These are phyloP conservation scores for Dorcus hopei DNA, from an alignment of 2,888 invertebrate species.

Conservation along the genomic window DNA sequence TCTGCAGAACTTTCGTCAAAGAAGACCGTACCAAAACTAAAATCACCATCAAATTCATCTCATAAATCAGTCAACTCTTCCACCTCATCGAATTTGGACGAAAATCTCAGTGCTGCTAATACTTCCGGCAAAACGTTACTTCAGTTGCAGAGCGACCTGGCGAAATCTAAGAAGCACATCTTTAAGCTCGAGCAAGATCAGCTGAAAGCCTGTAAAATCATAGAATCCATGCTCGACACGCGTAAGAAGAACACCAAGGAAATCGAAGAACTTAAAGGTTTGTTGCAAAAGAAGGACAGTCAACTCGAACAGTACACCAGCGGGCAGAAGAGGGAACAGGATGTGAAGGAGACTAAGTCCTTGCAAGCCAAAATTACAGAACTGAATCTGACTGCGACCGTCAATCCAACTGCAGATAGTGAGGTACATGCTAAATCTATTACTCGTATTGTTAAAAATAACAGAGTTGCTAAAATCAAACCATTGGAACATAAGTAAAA, in stretches of 20 bases:
- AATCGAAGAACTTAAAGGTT: slow-evolving; percentile 38
- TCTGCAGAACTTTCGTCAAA: slow-evolving; percentile 37
- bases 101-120: not conserved
- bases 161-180: slow-evolving; percentile 32
- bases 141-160: slow-evolving; percentile 26
- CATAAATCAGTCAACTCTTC: slow-evolving; percentile 6
- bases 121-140: slow-evolving; percentile 8
- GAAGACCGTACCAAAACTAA: slow-evolving; percentile 6
- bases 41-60: slow-evolving; percentile 8
- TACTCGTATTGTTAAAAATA: not conserved
- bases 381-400: slow-evolving; percentile 30
- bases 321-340: not conserved
- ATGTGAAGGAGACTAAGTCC: slow-evolving; percentile 19
- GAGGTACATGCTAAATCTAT: slow-evolving; percentile 34
- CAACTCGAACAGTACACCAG: slow-evolving; percentile 28
- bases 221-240: slow-evolving; percentile 44
- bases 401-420: slow-evolving; percentile 29
- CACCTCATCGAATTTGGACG: slow-evolving; percentile 1
- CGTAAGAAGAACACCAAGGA: slow-evolving; percentile 41
- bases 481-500: not conserved
- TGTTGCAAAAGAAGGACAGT: slow-evolving; percentile 30
- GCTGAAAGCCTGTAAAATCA: slow-evolving; percentile 46
- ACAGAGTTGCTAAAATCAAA: not conserved
- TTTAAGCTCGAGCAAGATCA: slow-evolving; percentile 45
- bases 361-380: slow-evolving; percentile 29